Evolutionary conservation across 2,113 vertebrate genomes (phyloP), one percentile per base, ranked within the genome.

Genomic region (Chunga burmeisteri): DNA sequence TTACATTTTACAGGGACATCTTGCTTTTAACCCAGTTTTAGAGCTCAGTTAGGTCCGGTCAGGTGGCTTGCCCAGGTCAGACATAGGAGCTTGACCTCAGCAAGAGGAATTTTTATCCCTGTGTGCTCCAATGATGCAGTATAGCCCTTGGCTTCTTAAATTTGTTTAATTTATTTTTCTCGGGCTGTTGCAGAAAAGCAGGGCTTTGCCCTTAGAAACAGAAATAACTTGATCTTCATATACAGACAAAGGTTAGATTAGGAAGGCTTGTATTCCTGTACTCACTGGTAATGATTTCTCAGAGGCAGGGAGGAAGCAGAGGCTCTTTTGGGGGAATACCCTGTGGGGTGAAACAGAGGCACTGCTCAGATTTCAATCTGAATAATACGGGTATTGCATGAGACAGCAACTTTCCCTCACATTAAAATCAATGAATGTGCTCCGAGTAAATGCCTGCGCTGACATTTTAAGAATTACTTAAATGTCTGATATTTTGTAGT

Each of bases 381-480:
- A 90, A 77, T 91, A 93, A 88, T 42, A 61, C 1, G 13, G 67
- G 62, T 46, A 74, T 91, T 73, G 93, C 79, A 95, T 96, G 95
- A 95, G 89, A 90, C 91, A 96, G 96, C 94, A 95, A 73, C 81
- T 97, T 96, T 91, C 81, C 91, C 89, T 95, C 56, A 1, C 18
- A 4, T 62, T 46, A 55, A 80, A 94, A 94, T 97, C 96, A 77
- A 95, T 95, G 95, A 91, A 73, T 9, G 23, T 32, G 74, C 92
- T 87, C 78, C 55, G 81, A 97, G 87, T 88, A 96, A 96, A 93
- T 77, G 87, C 81, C 46, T 91, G 74, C 1, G 1, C 86, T 70
- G 87, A 29, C 7, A 7, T 72, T 94, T 95, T 82, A 65, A 85
- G 87, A 90, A 92, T 91, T 95, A 87, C 93, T 94, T 50, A 42